Evolutionary conservation across 37 sponge, comb jelly and placozoan species (phyloP).

Genomic region (Agelas oroides): DNA sequence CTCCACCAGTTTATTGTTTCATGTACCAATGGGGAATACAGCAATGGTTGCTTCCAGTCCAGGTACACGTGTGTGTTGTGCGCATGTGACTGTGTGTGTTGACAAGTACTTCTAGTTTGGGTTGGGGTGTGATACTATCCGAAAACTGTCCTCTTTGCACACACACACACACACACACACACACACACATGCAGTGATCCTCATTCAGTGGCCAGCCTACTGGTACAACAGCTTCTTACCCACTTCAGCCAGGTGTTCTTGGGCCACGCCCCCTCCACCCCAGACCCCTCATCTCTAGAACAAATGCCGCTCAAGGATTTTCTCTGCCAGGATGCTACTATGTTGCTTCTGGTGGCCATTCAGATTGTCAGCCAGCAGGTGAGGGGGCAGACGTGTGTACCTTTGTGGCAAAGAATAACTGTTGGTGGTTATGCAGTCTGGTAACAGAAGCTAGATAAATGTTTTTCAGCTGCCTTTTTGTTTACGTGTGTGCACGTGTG

Average conservation of each 20-base stretch:
- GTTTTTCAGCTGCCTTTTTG: no score
- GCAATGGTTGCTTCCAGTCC: not conserved
- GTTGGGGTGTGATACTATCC: no score
- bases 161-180: slow-evolving; percentile 6
- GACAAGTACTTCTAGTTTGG: not conserved
- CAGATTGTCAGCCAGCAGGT: slow-evolving; percentile 67
- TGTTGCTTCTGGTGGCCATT: slow-evolving; percentile 59
- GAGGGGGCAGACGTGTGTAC: not conserved
- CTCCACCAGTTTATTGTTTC: slow-evolving; percentile 38
- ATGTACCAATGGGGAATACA: slow-evolving; percentile 13
- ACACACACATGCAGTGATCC: slow-evolving; percentile 46
- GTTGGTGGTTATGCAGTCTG: not conserved
- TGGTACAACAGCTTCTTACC: slow-evolving; percentile 65
- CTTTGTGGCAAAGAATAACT: not conserved
- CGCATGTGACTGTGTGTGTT: no score
- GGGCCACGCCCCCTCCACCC: not conserved
- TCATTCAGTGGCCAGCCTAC: slow-evolving; percentile 57
- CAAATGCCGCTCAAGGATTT: slow-evolving; percentile 45
- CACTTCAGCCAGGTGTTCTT: slow-evolving; percentile 65
- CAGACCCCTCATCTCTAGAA: not conserved
- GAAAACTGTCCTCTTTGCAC: not conserved
- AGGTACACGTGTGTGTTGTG: not conserved
- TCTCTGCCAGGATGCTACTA: slow-evolving; percentile 59
- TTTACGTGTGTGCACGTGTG: no score
- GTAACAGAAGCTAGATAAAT: no score